Conservation (phyloP, 1,140 invertebrate species). For the Thrips palmi region DNA sequence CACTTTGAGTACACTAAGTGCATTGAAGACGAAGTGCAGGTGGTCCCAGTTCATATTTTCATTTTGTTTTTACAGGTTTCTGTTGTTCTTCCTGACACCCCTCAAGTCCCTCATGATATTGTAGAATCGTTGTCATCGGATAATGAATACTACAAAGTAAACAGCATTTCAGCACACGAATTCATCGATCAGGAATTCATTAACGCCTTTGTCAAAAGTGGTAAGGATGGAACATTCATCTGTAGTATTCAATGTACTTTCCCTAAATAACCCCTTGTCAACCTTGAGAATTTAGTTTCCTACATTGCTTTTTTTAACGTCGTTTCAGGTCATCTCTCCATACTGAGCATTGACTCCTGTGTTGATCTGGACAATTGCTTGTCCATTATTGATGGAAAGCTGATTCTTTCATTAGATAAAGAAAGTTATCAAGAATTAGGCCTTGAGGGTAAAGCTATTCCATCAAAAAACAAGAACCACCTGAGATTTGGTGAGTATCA, state of each 20-base stretch:
- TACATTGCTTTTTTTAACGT: conserved; percentile 11
- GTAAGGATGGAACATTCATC: conserved; percentile 16
- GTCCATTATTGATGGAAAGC: conserved; percentile 26
- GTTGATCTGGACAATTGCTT: conserved; percentile 31
- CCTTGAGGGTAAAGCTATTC: conserved; percentile 30
- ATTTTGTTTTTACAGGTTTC: conserved; percentile 28
- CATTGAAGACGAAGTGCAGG: conserved; percentile 9
- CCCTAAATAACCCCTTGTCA: conserved; percentile 2
- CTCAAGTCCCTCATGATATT: conserved; percentile 23
- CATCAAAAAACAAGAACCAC: conserved; percentile 18
- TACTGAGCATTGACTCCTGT: conserved; percentile 26
- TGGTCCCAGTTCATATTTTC: background rate
- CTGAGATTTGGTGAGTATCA: conserved; percentile 31
- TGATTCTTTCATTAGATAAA: conserved; percentile 28
- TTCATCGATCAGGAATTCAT: conserved; percentile 31
- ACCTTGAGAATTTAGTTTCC: conserved; percentile 6
- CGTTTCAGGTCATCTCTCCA: conserved; percentile 27
- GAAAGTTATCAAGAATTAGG: conserved; percentile 30
- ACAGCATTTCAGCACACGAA: conserved; percentile 23
- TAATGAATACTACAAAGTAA: conserved; percentile 33
- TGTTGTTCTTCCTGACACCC: conserved; percentile 29
- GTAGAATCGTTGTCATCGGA: conserved; percentile 23
- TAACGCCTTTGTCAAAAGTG: conserved; percentile 29
- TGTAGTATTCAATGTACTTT: background rate
- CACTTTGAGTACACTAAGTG: no score